Percentiles rank a stretch among this genome's conserved stretches.
phyloP scores from a whole-genome alignment of 2,888 invertebrate species.

The Ypsolopha scabrella region DNA sequence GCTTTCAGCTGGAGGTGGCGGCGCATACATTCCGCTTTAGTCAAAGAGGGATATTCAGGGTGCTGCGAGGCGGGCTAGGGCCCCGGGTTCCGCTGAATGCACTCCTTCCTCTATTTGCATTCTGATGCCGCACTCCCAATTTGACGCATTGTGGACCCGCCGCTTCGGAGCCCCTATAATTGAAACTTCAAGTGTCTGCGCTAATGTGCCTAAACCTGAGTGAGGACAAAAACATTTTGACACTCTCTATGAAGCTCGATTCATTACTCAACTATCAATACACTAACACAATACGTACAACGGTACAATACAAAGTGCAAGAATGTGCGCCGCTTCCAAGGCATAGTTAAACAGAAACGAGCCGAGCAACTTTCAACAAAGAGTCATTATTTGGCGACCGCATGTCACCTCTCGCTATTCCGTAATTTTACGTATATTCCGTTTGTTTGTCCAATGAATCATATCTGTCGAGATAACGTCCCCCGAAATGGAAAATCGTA shows the following conservation, averaged over 20 bases:
- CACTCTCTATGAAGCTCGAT: too few species aligned
- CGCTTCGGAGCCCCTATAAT: background rate
- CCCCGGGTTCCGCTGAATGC: constrained; percentile 21
- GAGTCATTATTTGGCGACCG: background rate
- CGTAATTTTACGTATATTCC: background rate
- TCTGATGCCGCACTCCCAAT: constrained; percentile 34
- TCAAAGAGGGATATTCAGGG: constrained; percentile 12
- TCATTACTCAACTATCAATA: too few species aligned
- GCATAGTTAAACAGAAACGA: background rate
- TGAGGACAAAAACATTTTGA: background rate
- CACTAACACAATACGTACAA: too few species aligned
- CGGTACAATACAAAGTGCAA: background rate
- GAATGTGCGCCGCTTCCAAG: background rate
- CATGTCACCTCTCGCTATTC: background rate
- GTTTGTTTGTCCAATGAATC: background rate
- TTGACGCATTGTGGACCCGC: constrained; percentile 26
- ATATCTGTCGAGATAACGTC: background rate
- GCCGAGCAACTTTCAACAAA: background rate
- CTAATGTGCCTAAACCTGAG: background rate
- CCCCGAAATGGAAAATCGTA: background rate
- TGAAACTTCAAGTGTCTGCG: background rate
- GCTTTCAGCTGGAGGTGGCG: constrained; percentile 9
- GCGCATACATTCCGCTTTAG: constrained; percentile 9
- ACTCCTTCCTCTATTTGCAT: constrained; percentile 30
- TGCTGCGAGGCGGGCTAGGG: constrained; percentile 3